Evolutionary conservation across 2,888 invertebrate species (phyloP), one percentile per base, ranked within the genome.

Genomic region (Tetragonisca angustula): DNA sequence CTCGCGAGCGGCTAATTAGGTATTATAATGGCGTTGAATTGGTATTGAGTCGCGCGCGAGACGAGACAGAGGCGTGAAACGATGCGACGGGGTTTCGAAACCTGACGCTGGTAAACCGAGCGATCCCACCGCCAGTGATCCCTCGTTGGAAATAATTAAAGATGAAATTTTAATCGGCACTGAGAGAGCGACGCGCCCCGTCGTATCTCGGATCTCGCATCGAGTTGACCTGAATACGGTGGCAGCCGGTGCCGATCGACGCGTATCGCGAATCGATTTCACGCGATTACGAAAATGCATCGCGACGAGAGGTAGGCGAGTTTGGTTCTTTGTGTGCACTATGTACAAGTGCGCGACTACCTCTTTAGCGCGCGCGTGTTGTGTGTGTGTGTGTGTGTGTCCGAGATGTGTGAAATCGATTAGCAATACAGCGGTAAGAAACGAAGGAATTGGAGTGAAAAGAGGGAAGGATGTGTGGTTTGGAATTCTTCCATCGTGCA

Each of bases 11-110:
- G 87, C 89, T 91, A 93, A 92, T 92, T 92, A 92, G 92, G 89
- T 92, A 92, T 93, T 93, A 92, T 92, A 92, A 92, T 91, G 90
- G 86, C 89, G 85, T 68, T 84, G 88, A 87, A 91, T 88, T 81
- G 83, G 82, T 86, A 87, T 83, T 69, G 82, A 86, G 84, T 84
- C 70, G 77, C 70, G 83, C 72, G 64, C 24, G n/a, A 59, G 67
- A 17, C 61, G 54, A 68, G 43, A 32, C 59, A 21, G 49, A 19
- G 59, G 43, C 59, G 76, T 32, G 49, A 32, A 59, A 32, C 27
- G 21, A 19, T n/a, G 61, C 15, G 17, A 4, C 69, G 5, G 50
- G 50, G 3, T 24, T n/a, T 24, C 13, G 67, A 81, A 78, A 43
- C 43, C 73, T 71, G n/a, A 71, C 77, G 72, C 70, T 67, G 32